A percentile compares a stretch with the other conserved stretches of the same genome.
Evolutionary conservation across 2,113 vertebrate species (phyloP).

Genomic region (Agelaius phoeniceus): DNA sequence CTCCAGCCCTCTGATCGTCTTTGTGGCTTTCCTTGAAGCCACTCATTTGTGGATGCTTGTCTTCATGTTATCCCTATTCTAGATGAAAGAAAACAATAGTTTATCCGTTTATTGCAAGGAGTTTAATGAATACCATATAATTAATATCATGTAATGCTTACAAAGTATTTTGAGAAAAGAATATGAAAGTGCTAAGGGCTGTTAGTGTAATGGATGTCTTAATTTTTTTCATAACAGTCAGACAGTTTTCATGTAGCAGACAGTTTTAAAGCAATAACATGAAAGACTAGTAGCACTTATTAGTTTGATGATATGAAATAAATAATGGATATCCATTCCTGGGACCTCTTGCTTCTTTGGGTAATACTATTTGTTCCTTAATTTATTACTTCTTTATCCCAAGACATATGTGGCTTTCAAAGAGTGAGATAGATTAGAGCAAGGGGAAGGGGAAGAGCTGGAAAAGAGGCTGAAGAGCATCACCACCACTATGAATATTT

Average conservation of each 20-base stretch:
- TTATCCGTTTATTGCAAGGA: neutral
- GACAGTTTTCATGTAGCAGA: neutral
- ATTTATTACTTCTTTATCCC: constrained; percentile 3
- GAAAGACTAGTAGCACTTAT: neutral
- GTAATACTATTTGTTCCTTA: neutral
- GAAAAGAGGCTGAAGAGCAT: neutral
- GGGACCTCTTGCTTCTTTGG: neutral
- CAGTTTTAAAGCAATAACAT: neutral
- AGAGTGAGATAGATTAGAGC: neutral
- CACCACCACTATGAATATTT: neutral
- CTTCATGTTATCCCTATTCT: neutral
- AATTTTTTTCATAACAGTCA: neutral
- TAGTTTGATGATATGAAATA: neutral
- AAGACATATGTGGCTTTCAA: neutral
- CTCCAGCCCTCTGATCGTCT: neutral
- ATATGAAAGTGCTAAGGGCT: neutral
- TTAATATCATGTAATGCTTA: neutral
- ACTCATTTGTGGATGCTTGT: neutral
- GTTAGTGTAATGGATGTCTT: neutral
- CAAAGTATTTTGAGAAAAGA: neutral
- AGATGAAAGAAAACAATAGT: neutral
- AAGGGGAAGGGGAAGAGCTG: neutral
- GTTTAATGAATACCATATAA: neutral
- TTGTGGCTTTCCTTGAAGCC: neutral
- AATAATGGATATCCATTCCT: neutral